Base-by-base conservation (phyloP, 2,113 vertebrate genomes). In the Mola mola region DNA sequence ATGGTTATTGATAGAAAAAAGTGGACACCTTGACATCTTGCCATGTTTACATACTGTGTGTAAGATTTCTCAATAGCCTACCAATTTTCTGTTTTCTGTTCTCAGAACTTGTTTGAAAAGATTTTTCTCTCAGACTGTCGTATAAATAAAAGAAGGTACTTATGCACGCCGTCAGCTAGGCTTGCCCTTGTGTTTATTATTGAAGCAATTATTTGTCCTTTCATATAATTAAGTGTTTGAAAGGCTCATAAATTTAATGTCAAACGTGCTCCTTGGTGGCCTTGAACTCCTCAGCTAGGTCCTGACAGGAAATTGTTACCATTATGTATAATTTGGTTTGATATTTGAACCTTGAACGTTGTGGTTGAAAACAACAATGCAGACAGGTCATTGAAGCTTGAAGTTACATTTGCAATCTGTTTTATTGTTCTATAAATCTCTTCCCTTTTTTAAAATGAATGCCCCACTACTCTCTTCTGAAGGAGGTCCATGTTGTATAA, bases 361-460 rank as follows among this genome's bases (percentile, higher is more conserved):
- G 9, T 33, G 31, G 31, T 33, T 33, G 10, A n/a, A n/a, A n/a
- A n/a, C n/a, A n/a, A n/a, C n/a, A n/a, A n/a, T 12, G 8, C 12
- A 65, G 31, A 41, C 5, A 0, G 10, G 26, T 26, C 47, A 57
- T 1, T 33, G 7, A 25, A 46, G 36, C 25, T 25, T 5, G 24
- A 71, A 36, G 31, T 29, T 53, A 33, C 6, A 29, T 62, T 42
- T 21, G 19, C 21, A 52, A 22, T 43, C 24, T 42, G n/a, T 61
- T 55, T 26, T 37, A 16, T 67, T 31, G n/a, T 53, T 61, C 52
- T 47, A 49, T 58, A 50, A 71, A 78, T 68, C 57, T 53, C 13
- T 49, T 70, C 24, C 57, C 78, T 73, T 73, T 68, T 65, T 68
- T 36, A 65, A 66, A 81, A 52, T 71, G 59, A 79, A 86, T 46